phyloP scores from a whole-genome alignment of 92 coral and sea anemone species.

The Parazoanthus darwini region DNA sequence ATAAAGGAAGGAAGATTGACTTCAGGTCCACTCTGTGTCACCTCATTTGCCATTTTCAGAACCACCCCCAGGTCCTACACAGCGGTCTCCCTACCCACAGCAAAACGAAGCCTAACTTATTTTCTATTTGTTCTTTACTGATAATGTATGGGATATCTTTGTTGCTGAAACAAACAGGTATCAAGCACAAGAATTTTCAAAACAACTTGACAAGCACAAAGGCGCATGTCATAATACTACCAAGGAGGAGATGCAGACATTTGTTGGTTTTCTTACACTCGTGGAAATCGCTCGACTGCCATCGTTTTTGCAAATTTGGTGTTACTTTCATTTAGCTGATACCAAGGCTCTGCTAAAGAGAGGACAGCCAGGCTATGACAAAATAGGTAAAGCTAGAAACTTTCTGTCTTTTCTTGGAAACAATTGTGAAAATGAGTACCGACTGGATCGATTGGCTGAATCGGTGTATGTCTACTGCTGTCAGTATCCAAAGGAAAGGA shows the following conservation, averaged over 20 bases:
- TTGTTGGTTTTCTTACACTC: constrained; percentile 5
- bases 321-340: too few species aligned
- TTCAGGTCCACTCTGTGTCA: background rate
- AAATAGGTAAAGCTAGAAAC: too few species aligned
- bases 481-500: too few species aligned
- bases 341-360: too few species aligned
- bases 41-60: constrained; percentile 23
- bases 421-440: too few species aligned
- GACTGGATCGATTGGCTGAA: too few species aligned
- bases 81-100: constrained; percentile 37
- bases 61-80: constrained; percentile 53
- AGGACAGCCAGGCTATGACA: too few species aligned
- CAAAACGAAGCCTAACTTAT: constrained; percentile 15
- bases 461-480: too few species aligned
- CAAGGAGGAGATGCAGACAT: constrained; percentile 22
- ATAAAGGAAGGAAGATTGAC: background rate
- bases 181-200: constrained; percentile 33
- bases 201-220: constrained; percentile 22
- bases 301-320: too few species aligned
- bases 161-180: constrained; percentile 60
- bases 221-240: constrained; percentile 1
- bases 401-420: too few species aligned
- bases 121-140: constrained; percentile 49
- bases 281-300: constrained; percentile 11
- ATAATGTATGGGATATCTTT: constrained; percentile 45